Percentiles rank a stretch among this genome's conserved stretches.
Conservation (phyloP, 1,140 invertebrate genomes). For the Formica selysi region DNA sequence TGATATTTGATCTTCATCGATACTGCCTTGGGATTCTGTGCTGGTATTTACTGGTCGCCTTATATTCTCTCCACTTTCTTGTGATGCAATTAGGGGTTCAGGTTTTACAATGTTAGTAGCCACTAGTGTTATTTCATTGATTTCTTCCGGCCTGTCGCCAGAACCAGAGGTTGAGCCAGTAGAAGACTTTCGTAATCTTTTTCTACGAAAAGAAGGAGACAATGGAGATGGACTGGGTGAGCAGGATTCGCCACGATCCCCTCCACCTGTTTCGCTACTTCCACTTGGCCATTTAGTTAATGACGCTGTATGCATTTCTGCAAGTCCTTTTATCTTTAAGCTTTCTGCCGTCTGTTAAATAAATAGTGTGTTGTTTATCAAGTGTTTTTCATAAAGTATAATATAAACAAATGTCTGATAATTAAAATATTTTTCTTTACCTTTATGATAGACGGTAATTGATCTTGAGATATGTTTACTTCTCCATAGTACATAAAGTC, state of each 20-base stretch:
- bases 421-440: conserved; percentile 78
- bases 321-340: conserved; percentile 94
- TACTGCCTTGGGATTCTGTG: conserved; percentile 86
- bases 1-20: conserved; percentile 85
- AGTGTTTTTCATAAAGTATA: background rate
- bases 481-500: conserved; percentile 97
- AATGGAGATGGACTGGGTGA: conserved; percentile 83
- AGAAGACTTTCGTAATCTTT: conserved; percentile 91
- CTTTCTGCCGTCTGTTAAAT: conserved; percentile 91
- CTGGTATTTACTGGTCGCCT: conserved; percentile 81
- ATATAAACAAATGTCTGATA: background rate
- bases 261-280: conserved; percentile 78
- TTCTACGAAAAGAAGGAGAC: conserved; percentile 85
- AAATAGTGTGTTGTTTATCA: background rate
- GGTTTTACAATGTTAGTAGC: conserved; percentile 86
- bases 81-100: conserved; percentile 82
- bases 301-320: conserved; percentile 93
- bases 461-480: conserved; percentile 95
- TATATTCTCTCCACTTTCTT: conserved; percentile 79
- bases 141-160: conserved; percentile 87
- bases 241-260: conserved; percentile 82
- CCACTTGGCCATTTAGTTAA: conserved; percentile 89
- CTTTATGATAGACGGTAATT: conserved; percentile 94
- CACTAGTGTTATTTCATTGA: conserved; percentile 86
- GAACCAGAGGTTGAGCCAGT: conserved; percentile 89